Conservation (phyloP, 2,113 vertebrate species). For the Otis tarda region DNA sequence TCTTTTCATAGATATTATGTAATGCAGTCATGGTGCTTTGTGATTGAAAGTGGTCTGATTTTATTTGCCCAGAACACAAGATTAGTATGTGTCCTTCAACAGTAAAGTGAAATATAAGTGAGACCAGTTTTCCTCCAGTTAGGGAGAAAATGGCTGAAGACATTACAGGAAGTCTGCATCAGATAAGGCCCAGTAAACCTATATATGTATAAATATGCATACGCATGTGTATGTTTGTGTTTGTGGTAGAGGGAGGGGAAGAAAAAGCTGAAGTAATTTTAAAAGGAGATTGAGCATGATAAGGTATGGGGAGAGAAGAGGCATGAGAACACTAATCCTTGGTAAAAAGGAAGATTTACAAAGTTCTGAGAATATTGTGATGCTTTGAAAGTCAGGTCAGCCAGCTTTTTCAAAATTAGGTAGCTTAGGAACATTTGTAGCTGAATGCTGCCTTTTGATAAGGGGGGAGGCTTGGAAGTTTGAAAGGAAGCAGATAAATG, state of each 20-base stretch:
- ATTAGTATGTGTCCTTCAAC: background rate
- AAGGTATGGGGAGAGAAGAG: background rate
- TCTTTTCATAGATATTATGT: background rate
- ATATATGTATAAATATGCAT: background rate
- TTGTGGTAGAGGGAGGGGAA: background rate
- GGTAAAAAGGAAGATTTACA: background rate
- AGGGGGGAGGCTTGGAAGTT: background rate
- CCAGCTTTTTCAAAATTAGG: background rate
- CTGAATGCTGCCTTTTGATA: background rate
- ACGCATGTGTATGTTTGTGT: fast-evolving
- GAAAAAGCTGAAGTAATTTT: background rate
- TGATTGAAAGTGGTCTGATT: background rate
- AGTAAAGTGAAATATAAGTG: background rate
- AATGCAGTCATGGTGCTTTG: background rate
- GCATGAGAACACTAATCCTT: background rate
- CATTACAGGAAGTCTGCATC: background rate
- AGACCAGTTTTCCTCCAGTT: background rate
- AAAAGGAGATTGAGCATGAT: background rate
- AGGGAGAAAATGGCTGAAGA: background rate
- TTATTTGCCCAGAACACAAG: background rate
- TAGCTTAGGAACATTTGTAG: background rate
- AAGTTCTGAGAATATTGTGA: background rate
- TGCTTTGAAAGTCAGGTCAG: background rate
- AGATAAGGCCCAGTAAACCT: background rate
- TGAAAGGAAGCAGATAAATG: background rate